Evolutionary conservation across 1,140 invertebrate species (phyloP).

Genomic region (Papilio polyxenes): DNA sequence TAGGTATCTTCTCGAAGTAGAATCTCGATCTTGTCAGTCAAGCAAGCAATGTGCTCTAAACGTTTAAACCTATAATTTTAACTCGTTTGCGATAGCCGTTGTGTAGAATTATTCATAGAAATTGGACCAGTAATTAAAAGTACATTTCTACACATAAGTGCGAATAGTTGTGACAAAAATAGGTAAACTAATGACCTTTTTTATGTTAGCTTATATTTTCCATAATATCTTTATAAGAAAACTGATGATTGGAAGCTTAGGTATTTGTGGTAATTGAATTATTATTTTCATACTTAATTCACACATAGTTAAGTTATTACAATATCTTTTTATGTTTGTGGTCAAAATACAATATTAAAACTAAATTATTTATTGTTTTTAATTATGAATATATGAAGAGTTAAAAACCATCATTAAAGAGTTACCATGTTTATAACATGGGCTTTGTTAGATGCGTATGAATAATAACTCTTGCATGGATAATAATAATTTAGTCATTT

Average conservation of each 20-base stretch:
- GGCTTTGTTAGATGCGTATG: no score
- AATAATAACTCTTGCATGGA: neutral
- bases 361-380: no score
- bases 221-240: constrained; percentile 10
- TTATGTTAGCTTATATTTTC: neutral
- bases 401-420: no score
- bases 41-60: neutral
- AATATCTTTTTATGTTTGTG: no score
- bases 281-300: no score
- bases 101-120: neutral
- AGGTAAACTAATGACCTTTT: neutral
- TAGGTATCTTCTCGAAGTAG: neutral
- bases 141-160: neutral
- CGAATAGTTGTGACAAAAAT: constrained; percentile 9
- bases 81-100: neutral
- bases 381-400: no score
- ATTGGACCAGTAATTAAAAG: neutral
- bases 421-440: neutral
- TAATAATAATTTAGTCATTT: neutral
- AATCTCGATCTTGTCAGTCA: neutral
- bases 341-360: no score
- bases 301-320: no score
- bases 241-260: neutral
- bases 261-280: no score
- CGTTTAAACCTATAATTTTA: neutral